phyloP scores from a whole-genome alignment of 2,888 invertebrate genomes.

The Andrena bucephala region DNA sequence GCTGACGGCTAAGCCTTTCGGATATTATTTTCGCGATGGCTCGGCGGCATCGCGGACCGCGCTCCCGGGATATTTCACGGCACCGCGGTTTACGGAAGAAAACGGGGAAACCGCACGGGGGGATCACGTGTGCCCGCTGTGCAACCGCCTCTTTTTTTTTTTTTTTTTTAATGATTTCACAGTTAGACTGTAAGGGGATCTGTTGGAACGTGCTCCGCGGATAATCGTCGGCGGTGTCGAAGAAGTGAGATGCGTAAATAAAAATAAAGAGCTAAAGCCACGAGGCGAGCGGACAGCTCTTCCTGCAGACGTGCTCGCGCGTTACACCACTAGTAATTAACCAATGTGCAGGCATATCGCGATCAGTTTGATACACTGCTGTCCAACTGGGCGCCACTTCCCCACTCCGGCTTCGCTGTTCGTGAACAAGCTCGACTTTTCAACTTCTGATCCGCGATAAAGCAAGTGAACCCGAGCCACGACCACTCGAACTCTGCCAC shows the following conservation, averaged over 20 bases:
- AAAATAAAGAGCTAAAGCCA: neutral
- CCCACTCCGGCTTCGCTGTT: constrained; percentile 44
- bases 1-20: constrained; percentile 19
- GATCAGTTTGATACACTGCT: constrained; percentile 59
- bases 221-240: too few species aligned
- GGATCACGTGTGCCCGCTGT: too few species aligned
- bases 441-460: constrained; percentile 70
- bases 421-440: constrained; percentile 69
- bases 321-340: constrained; percentile 42
- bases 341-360: constrained; percentile 31
- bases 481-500: constrained; percentile 46
- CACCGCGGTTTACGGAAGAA: too few species aligned
- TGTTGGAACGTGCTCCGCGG: too few species aligned
- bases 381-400: constrained; percentile 52
- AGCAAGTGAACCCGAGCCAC: constrained; percentile 55
- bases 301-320: neutral
- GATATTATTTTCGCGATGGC: neutral
- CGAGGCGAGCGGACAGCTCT: neutral
- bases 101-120: too few species aligned
- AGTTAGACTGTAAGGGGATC: too few species aligned
- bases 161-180: too few species aligned
- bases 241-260: neutral
- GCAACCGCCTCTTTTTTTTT: too few species aligned
- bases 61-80: too few species aligned
- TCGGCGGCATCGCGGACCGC: too few species aligned